Conservation (phyloP, 2,797 vertebrate genomes). For the Anguilla obscura region DNA sequence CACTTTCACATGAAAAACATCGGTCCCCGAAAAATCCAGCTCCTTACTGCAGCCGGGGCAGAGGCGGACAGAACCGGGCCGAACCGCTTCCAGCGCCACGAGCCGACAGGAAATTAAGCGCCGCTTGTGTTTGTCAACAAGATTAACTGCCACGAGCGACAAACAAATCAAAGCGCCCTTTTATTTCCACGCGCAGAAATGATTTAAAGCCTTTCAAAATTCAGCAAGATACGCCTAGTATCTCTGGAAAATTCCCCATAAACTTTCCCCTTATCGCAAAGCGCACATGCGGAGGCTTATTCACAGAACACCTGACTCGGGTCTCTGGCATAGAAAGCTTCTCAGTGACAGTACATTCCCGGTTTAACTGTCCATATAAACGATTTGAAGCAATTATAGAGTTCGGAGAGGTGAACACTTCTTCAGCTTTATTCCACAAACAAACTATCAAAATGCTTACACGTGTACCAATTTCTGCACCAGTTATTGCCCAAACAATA, state of each 20-base stretch:
- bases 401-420: not conserved
- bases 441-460: slow-evolving; percentile 6
- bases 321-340: not conserved
- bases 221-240: slow-evolving; percentile 36
- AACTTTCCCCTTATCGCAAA: slow-evolving; percentile 41
- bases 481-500: not conserved
- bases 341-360: not conserved
- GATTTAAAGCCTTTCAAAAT: slow-evolving; percentile 39
- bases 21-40: not conserved
- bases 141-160: slow-evolving; percentile 37
- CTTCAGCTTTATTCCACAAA: not conserved
- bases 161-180: slow-evolving; percentile 40
- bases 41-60: not conserved
- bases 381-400: not conserved
- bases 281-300: slow-evolving; percentile 30
- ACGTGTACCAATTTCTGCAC: slow-evolving; percentile 2
- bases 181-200: slow-evolving; percentile 41
- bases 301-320: not conserved
- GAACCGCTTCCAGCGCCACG: not conserved
- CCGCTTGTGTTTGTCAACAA: slow-evolving; percentile 34
- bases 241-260: slow-evolving; percentile 23
- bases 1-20: slow-evolving; percentile 8
- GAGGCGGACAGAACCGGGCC: slow-evolving; percentile 24
- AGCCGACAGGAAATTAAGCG: slow-evolving; percentile 1
- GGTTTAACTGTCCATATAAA: slow-evolving; percentile 28